Evolutionary conservation across 2,888 invertebrate species (phyloP), one percentile per base, ranked within the genome.

Genomic region (Himalopsyche anomala): DNA sequence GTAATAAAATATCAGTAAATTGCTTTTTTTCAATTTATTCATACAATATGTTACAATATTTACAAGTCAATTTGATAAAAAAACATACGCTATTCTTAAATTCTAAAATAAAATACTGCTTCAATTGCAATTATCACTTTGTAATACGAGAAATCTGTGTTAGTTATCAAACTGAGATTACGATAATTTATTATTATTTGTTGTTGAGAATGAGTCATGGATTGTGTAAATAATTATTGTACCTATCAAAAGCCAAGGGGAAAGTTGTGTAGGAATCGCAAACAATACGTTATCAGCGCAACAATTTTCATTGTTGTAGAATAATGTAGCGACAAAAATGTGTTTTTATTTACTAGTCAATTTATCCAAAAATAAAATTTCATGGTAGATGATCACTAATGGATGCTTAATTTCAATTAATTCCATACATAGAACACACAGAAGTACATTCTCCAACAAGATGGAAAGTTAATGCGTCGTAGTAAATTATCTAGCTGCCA

Each of bases 11-110:
- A 62, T 62, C 62, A 62, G 62, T 9, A 11, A 62, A 28, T 62
- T 62, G 62, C 62, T 19, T 62, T 62, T 62, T 56, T 19, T 62
- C 19, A 84, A 79, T 80, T 80, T 55, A 84, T 84, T 80, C 55
- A 84, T 84, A 55, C 80, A 80, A 80, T 56, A 84, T 84, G 54
- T 40, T 84, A 84, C 84, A 84, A 80, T 84, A 84, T 84, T 84
- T 84, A 84, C 84, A 84, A 80, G 17, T 84, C 36, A 80, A 45
- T 80, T 40, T 17, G 38, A 80, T 80, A 80, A 80, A 80, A 28
- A 80, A 40, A 40, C 38, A 36, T 80, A 80, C 42, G 40, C 38
- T 80, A 40, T n/a, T n/a, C 80, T 38, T 80, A 38, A 40, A 17
- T 38, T 80, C 42, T 42, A 80, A 40, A 17, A 36, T n/a, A 80